Percentiles rank a stretch among this genome's conserved stretches.
Conservation (phyloP, 2,113 vertebrate species). For the Morone saxatilis region DNA sequence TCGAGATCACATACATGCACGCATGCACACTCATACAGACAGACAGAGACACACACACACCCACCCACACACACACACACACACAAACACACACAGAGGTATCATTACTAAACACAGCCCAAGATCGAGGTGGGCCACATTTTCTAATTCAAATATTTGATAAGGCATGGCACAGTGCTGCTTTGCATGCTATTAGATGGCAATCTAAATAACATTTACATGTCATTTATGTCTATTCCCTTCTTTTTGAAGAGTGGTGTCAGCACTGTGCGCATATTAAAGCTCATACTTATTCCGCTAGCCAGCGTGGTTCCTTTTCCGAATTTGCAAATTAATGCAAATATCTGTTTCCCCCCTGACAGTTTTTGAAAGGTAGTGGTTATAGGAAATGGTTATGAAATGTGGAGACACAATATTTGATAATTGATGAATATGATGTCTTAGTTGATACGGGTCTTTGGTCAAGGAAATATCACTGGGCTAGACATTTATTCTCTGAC, state of each 20-base stretch:
- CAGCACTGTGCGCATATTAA: conserved; percentile 64
- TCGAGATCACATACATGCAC: conserved; percentile 18
- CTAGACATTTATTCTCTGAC: conserved; percentile 3
- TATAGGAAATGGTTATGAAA: conserved; percentile 48
- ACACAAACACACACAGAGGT: conserved; percentile 13
- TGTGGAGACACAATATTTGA: conserved; percentile 34
- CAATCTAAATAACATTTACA: conserved; percentile 82
- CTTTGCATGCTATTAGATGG: conserved; percentile 75
- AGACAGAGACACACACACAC: not conserved
- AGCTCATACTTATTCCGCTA: conserved; percentile 70
- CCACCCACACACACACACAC: not conserved
- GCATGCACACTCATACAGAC: not conserved
- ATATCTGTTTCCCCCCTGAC: conserved; percentile 61
- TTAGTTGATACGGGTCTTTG: conserved; percentile 31
- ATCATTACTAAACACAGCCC: conserved; percentile 32
- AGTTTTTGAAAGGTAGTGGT: conserved; percentile 59
- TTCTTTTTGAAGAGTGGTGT: conserved; percentile 65
- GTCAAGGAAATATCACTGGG: conserved; percentile 27
- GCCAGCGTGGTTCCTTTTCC: conserved; percentile 67
- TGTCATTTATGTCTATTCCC: conserved; percentile 78
- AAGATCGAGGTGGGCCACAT: conserved; percentile 44
- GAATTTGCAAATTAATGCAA: conserved; percentile 80
- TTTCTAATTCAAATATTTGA: conserved; percentile 72
- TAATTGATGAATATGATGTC: conserved; percentile 50
- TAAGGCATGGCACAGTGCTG: conserved; percentile 60